Conservation (phyloP, 1,140 invertebrate species). For the Aphelenchoides avenae region DNA sequence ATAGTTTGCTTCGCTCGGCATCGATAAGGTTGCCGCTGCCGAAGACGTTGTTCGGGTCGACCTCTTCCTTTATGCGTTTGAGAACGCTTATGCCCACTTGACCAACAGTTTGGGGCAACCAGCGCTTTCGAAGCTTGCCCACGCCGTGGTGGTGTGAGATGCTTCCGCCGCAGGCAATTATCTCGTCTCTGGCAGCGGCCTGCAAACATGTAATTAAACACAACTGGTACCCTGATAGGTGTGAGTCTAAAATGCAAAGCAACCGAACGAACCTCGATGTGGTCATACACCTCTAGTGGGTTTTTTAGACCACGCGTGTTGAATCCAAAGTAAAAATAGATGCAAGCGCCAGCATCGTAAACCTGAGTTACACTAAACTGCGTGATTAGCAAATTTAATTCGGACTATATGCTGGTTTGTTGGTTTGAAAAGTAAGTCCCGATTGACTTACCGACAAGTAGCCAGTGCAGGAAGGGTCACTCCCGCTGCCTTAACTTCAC, state of each 20-base stretch:
- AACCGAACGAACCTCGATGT: slow-evolving; percentile 64
- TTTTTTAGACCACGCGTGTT: slow-evolving; percentile 69
- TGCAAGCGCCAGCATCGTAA: slow-evolving; percentile 90
- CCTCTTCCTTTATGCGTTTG: slow-evolving; percentile 73
- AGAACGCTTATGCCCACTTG: slow-evolving; percentile 72
- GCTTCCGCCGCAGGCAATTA: slow-evolving; percentile 80
- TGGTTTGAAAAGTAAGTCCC: no score
- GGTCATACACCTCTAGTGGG: slow-evolving; percentile 77
- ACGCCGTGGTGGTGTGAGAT: slow-evolving; percentile 75
- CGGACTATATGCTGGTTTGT: no score
- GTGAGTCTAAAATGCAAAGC: slow-evolving; percentile 4
- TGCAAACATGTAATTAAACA: slow-evolving; percentile 65
- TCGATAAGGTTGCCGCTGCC: slow-evolving; percentile 74
- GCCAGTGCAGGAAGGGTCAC: slow-evolving; percentile 62
- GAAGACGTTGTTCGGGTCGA: slow-evolving; percentile 92
- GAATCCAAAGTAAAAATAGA: slow-evolving; percentile 97
- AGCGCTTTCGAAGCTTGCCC: slow-evolving; percentile 82
- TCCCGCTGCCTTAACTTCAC: slow-evolving; percentile 69
- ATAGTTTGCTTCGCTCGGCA: no score
- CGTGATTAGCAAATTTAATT: no score
- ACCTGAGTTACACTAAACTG: slow-evolving; percentile 79
- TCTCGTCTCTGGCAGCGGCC: slow-evolving; percentile 79
- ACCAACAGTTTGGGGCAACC: slow-evolving; percentile 74
- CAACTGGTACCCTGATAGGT: no score
- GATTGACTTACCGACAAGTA: slow-evolving; percentile 61